Base-by-base conservation (phyloP, 2,797 vertebrate genomes). In the Semaprochilodus insignis region DNA sequence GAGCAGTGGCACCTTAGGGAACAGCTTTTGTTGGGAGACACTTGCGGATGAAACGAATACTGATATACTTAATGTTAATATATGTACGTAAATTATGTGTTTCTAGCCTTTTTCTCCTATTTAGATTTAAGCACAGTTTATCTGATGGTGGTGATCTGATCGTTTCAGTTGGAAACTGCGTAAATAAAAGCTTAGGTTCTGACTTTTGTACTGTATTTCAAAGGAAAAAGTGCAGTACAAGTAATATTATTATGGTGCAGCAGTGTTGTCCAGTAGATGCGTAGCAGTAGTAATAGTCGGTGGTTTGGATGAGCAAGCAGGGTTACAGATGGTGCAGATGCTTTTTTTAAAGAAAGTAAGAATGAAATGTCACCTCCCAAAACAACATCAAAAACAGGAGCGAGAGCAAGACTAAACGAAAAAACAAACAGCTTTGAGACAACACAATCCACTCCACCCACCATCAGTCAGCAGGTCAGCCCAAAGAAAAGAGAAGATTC, bases 391-490 rank as follows among this genome's bases (percentile, higher is more conserved):
- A 63, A 78, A 83, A 83, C 14, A 85, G 75, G 81, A 85, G 88
- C 23, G 81, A 85, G 83, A 80, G 80, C 72, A 21, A 77, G 81
- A 83, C 80, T 72, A 85, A 88, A 86, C 44, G 78, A 84, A 84
- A 48, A 91, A 92, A 91, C 88, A 88, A 89, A 88, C 80, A 62
- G 67, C 8, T 67, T 82, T 75, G 79, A 27, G 34, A 34, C 21
- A 79, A 81, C 60, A 17, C 75, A 51, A 51, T 65, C 81, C 81
- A 84, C 74, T 57, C 34, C 75, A 73, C 78, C 72, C 72, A 62
- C 23, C 23, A 77, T 25, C 69, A 44, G 19, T 69, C 16, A 79
- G 83, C 84, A 80, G 73, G 60, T 85, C 83, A 86, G 40, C 36
- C 21, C 44, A 81, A 82, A 80, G 78, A 69, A 74, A 77, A 84